Evolutionary conservation across 2,888 invertebrate species (phyloP).

Genomic region (Leucania comma): DNA sequence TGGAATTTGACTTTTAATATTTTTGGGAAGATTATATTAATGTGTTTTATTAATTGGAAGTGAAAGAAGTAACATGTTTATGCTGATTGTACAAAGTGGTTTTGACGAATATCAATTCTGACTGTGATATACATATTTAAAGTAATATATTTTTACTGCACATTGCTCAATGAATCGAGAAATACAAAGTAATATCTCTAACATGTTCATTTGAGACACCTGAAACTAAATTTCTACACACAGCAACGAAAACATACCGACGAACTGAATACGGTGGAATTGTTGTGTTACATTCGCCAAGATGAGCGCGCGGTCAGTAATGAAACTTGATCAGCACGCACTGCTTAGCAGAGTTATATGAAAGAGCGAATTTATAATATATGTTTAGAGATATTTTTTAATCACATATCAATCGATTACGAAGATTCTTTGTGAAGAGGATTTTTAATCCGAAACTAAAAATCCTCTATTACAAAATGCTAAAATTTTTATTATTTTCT

Average conservation of each 20-base stretch:
- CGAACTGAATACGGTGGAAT: not conserved
- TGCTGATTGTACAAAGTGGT: not conserved
- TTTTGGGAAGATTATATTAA: not conserved
- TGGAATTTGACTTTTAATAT: not conserved
- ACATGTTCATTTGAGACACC: not conserved
- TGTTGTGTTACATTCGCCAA: no score
- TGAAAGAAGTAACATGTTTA: not conserved
- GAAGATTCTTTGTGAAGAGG: not conserved
- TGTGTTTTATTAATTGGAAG: not conserved
- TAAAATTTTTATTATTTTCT: not conserved
- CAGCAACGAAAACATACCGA: not conserved
- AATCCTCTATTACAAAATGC: not conserved
- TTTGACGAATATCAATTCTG: not conserved
- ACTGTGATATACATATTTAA: slow-evolving; percentile 1
- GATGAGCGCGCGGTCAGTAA: not conserved
- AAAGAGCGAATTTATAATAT: not conserved
- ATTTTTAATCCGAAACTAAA: not conserved
- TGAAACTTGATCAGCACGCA: not conserved
- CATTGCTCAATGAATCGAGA: slow-evolving; percentile 50
- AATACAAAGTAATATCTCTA: slow-evolving; percentile 10
- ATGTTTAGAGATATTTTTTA: not conserved
- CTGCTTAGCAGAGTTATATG: not conserved
- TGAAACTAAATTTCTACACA: not conserved
- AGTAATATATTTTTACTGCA: slow-evolving; percentile 11
- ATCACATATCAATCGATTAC: not conserved